Base-by-base conservation (phyloP, 2,113 vertebrate species). In the Acrocephalus arundinaceus region DNA sequence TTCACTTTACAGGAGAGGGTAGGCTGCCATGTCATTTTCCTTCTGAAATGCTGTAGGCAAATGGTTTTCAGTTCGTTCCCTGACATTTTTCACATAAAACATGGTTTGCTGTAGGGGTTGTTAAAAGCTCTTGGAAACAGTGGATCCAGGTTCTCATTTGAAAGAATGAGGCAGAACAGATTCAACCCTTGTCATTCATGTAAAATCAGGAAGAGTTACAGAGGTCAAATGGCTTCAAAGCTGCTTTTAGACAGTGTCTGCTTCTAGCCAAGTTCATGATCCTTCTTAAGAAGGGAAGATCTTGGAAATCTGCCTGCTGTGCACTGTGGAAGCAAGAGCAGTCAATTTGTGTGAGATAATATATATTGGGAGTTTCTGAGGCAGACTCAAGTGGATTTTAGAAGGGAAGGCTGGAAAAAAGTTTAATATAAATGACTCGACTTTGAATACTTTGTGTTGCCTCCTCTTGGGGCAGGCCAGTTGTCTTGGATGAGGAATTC, bases 31-130 rank as follows among this genome's bases (percentile, higher is more conserved):
- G 65, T 87, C 75, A 71, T 86, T 77, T 93, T 86, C 82, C 72
- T 95, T 79, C 67, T 0, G 0, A 96, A 88, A 84, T 59, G 39
- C 78, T 12, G 6, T 41, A 84, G 65, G 79, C 85, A 90, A 74
- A 68, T 90, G 66, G 61, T 63, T 94, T 95, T 92, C 72, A 84
- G 72, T 89, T 94, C 11, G 10, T 81, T 95, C 90, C 59, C 68
- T 94, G 82, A 68, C 94, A 86, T 84, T 95, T 92, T 61, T 77
- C 75, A 75, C 54, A 41, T 86, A 81, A 90, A 95, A 37, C 76
- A 66, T 59, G 59, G 41, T 45, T 94, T 95, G 72, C 68, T 90
- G 3, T 75, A 77, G 85, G 81, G 59, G 79, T 90, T 85, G 90
- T 33, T 93, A 70, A 94, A 89, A 66, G 43, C 41, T 55, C 33